These are phyloP conservation scores for Steinernema scapterisci DNA, from an alignment of 2,888 invertebrate genomes.

Conservation along the genomic window DNA sequence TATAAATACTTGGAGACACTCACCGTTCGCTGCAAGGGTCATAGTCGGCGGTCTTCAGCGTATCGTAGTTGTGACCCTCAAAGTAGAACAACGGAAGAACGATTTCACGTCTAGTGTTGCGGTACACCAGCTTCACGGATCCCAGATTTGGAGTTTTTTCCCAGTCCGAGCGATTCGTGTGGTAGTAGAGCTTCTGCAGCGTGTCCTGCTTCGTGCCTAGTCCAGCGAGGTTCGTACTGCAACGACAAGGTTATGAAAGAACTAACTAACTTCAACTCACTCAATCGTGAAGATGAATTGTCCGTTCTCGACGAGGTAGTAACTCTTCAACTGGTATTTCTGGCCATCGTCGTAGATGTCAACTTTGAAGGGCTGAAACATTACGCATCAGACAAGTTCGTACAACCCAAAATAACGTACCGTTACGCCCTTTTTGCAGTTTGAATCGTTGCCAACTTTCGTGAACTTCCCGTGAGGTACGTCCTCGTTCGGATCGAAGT, in stretches of 20 bases:
- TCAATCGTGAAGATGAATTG: neutral
- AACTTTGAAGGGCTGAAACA: neutral
- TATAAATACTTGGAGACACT: too few species aligned
- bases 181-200: neutral
- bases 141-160: neutral
- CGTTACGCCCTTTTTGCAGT: neutral
- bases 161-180: neutral
- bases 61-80: neutral
- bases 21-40: neutral
- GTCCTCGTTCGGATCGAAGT: neutral
- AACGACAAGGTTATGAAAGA: neutral
- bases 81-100: neutral
- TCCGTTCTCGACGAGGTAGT: neutral
- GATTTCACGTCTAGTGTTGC: neutral
- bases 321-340: neutral
- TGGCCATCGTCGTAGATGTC: neutral
- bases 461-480: neutral
- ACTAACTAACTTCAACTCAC: neutral
- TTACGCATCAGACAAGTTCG: neutral
- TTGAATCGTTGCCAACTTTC: neutral
- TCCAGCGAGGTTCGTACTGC: neutral
- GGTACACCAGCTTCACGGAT: constrained; percentile 2
- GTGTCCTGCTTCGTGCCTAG: neutral
- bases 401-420: neutral
- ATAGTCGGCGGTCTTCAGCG: neutral